Evolutionary conservation across 2,888 invertebrate species (phyloP).

Genomic region (Meteorus colon): DNA sequence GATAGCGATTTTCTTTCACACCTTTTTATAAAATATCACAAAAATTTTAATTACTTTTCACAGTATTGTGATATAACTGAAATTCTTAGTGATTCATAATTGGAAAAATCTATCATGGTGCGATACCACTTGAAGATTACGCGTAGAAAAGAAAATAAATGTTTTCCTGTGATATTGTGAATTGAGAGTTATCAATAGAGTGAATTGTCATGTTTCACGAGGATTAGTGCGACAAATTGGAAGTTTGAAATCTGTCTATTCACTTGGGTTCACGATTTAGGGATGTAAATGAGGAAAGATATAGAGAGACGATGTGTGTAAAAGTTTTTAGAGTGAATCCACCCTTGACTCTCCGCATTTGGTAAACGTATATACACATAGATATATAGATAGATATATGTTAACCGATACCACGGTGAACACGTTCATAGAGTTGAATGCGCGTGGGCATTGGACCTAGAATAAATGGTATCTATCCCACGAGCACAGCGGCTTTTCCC

Average conservation of each 20-base stretch:
- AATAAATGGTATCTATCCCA: conserved; percentile 48
- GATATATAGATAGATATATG: background rate
- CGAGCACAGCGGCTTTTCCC: conserved; percentile 55
- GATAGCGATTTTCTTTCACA: background rate
- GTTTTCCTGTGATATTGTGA: background rate
- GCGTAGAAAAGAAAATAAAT: conserved; percentile 2
- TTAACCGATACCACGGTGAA: conserved; percentile 44
- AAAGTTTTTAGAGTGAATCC: conserved; percentile 40
- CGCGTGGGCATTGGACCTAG: conserved; percentile 41
- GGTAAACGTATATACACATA: conserved; percentile 11
- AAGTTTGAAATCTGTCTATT: conserved; percentile 63
- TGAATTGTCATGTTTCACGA: conserved; percentile 67
- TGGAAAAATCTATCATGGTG: too few species aligned
- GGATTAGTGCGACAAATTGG: conserved; percentile 64
- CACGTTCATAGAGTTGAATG: conserved; percentile 41
- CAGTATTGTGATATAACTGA: background rate
- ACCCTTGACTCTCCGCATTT: conserved; percentile 49
- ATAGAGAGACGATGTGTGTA: conserved; percentile 44
- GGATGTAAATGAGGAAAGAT: conserved; percentile 46
- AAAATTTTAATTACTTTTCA: background rate
- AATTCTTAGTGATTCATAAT: background rate
- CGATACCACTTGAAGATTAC: background rate
- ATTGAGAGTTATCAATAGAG: conserved; percentile 46
- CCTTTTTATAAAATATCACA: background rate
- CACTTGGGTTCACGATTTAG: conserved; percentile 34